Conservation (phyloP, 2,113 vertebrate genomes). For the Callorhinus ursinus region DNA sequence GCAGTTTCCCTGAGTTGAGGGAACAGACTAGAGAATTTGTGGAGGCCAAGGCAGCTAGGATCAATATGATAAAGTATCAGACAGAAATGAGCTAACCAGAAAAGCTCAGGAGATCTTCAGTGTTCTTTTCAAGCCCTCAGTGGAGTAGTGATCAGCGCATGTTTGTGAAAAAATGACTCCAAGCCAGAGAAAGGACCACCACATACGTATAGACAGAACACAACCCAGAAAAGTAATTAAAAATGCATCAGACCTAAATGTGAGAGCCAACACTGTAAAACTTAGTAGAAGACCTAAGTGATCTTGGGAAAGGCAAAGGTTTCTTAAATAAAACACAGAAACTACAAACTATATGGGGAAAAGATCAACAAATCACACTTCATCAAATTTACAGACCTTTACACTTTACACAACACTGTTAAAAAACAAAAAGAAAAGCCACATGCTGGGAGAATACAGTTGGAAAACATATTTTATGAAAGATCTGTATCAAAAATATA, state of each 20-base stretch:
- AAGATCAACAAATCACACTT: neutral
- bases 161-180: neutral
- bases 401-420: neutral
- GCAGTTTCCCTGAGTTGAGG: neutral
- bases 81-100: neutral
- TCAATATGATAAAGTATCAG: neutral
- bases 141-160: neutral
- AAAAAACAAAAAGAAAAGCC: neutral
- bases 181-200: neutral
- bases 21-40: neutral
- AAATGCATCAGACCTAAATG: neutral
- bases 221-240: neutral
- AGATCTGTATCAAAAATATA: neutral
- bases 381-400: neutral
- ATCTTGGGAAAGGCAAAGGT: neutral
- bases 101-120: neutral
- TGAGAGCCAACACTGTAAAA: neutral
- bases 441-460: neutral
- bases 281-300: neutral
- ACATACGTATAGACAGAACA: neutral
- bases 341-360: neutral
- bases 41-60: neutral
- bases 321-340: neutral
- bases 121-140: neutral
- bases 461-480: neutral